Evolutionary conservation across 2,888 invertebrate species (phyloP).

Genomic region (Deilephila elpenor): DNA sequence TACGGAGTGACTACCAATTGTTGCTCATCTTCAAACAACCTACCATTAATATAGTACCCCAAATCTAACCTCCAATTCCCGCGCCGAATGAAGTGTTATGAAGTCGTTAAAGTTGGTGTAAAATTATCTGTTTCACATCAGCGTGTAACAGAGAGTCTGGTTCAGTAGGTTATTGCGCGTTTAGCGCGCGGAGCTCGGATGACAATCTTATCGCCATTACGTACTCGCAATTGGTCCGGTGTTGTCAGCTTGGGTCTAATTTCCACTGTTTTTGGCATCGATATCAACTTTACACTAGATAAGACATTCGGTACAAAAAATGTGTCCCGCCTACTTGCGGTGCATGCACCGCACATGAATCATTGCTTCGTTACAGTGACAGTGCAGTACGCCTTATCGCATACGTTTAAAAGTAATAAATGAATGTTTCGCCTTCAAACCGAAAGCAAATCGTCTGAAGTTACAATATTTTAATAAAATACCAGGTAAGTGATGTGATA

Average conservation of each 20-base stretch:
- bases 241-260: slow-evolving; percentile 14
- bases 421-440: no score
- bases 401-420: no score
- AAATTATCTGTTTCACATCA: slow-evolving; percentile 38
- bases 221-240: slow-evolving; percentile 30
- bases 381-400: no score
- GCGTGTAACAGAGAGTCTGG: slow-evolving; percentile 32
- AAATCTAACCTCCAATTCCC: background rate
- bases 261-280: background rate
- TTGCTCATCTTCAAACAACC: background rate
- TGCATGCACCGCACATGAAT: no score
- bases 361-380: no score
- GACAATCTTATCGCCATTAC: slow-evolving; percentile 70
- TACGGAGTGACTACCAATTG: background rate
- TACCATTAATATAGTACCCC: background rate
- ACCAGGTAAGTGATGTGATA: no score
- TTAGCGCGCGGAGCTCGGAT: slow-evolving; percentile 59
- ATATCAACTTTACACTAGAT: no score
- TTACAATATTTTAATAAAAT: no score
- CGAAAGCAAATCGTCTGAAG: no score
- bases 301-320: no score
- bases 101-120: slow-evolving; percentile 36
- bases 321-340: no score
- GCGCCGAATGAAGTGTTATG: background rate
- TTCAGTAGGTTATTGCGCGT: slow-evolving; percentile 55